Evolutionary conservation across 2,888 invertebrate genomes (phyloP), one percentile per base, ranked within the genome.

Genomic region (Graphium colonna): DNA sequence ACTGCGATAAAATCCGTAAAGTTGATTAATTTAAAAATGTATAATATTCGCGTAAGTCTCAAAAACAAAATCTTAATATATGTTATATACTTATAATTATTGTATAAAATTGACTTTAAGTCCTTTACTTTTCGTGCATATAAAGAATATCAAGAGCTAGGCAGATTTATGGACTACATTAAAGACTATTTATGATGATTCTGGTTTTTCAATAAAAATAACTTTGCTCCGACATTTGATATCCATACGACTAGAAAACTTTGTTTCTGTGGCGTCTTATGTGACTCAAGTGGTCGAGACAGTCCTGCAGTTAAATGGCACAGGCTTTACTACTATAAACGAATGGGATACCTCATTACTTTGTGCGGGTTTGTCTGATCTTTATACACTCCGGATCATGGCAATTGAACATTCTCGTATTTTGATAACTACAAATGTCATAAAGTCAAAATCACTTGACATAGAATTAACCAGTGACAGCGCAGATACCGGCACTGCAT

Each of bases 201-300:
- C n/a, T 12, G 65, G 2, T 65, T 54, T 40, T 40, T 64, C n/a
- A 1, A 36, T 65, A 17, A n/a, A n/a, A n/a, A n/a, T n/a, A n/a
- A 58, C 26, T 3, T 26, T 68, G 12, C 51, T 65, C 0, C 47
- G 62, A 18, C 57, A 56, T 36, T 38, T 66, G 2, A 65, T 64
- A 1, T 58, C 56, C 0, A 26, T 26, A 26, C 3, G 26, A 7
- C 4, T 57, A 16, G 63, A 67, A 53, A 62, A 51, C 28, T 61
- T 60, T 39, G 60, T 57, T 9, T 51, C 57, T 0, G 65, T 67
- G 66, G 53, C 60, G n/a, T n/a, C n/a, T n/a, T n/a, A n/a, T n/a
- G n/a, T n/a, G 0, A 63, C 60, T 9, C 59, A 63, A 40, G 12
- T 67, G 1, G 38, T 68, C 0, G 60, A 65, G 31, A 62, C 63